These are phyloP conservation scores for Atta colombica DNA, from an alignment of 1,140 invertebrate species.

Conservation along the genomic window DNA sequence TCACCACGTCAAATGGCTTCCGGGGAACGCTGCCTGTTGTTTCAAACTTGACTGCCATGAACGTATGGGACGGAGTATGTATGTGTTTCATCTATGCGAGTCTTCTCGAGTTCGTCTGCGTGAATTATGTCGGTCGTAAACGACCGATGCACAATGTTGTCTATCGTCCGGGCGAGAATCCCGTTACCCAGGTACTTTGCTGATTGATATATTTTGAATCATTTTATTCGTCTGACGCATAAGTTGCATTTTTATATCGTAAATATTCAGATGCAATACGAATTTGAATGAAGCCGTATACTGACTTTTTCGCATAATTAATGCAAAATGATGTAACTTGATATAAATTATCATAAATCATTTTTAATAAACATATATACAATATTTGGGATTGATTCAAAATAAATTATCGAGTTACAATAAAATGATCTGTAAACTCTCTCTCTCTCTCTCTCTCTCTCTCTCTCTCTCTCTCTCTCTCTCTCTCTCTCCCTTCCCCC, in stretches of 20 bases:
- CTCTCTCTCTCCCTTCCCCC: neutral
- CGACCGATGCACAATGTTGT: constrained; percentile 95
- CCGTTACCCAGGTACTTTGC: constrained; percentile 93
- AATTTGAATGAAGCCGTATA: constrained; percentile 40
- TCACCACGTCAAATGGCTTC: constrained; percentile 97
- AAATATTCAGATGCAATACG: neutral
- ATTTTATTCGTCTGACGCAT: constrained; percentile 46
- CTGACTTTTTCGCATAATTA: constrained; percentile 30
- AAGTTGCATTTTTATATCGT: neutral
- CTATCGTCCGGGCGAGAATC: constrained; percentile 95
- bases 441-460: neutral
- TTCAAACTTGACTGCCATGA: constrained; percentile 97
- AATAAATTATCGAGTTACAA: neutral
- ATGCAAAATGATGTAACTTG: neutral
- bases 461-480: neutral
- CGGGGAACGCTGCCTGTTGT: constrained; percentile 96
- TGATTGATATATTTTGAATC: constrained; percentile 42
- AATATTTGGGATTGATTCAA: constrained; percentile 11
- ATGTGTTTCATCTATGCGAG: constrained; percentile 99
- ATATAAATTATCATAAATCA: neutral
- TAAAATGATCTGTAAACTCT: neutral
- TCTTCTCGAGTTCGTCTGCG: constrained; percentile 96
- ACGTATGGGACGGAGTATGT: constrained; percentile 98
- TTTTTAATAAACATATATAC: neutral
- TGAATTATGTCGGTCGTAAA: constrained; percentile 97